phyloP scores from a whole-genome alignment of 92 coral and sea anemone species.

The Porites rus region DNA sequence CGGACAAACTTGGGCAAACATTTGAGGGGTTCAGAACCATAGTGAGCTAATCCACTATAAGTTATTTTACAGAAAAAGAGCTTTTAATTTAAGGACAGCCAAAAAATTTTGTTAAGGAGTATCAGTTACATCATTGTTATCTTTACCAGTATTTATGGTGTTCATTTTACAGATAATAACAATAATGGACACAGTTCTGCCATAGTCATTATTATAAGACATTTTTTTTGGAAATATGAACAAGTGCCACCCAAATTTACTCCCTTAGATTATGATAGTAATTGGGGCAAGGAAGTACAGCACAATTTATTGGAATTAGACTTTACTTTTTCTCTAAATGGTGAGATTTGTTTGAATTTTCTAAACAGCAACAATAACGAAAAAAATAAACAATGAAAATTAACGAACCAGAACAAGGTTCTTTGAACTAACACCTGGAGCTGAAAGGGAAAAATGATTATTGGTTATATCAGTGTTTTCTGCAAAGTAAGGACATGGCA shows the following conservation, averaged over 20 bases:
- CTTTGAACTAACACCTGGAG: constrained; percentile 2
- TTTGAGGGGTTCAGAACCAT: constrained; percentile 37
- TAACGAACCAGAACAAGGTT: constrained; percentile 24
- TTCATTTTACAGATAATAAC: not conserved
- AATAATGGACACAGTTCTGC: constrained; percentile 30
- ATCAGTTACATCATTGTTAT: constrained; percentile 26
- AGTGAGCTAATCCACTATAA: constrained; percentile 36
- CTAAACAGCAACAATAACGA: constrained; percentile 38
- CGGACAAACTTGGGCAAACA: too few species aligned
- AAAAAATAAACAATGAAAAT: constrained; percentile 22
- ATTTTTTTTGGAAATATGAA: constrained; percentile 10
- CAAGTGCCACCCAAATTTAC: constrained; percentile 42
- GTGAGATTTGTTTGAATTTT: constrained; percentile 24
- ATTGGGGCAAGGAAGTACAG: constrained; percentile 33
- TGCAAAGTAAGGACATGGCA: too few species aligned
- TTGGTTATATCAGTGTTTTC: not conserved
- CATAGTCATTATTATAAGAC: constrained; percentile 12
- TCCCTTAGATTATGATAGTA: constrained; percentile 33
- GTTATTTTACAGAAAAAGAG: constrained; percentile 31
- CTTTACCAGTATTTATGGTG: constrained; percentile 37
- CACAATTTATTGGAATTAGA: constrained; percentile 40
- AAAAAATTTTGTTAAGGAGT: constrained; percentile 26
- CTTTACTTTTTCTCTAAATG: constrained; percentile 19
- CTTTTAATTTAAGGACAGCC: constrained; percentile 19
- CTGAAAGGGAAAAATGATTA: not conserved